Conservation (phyloP, 37 sponge, comb jelly and placozoan genomes). For the Aplysina aerophoba region DNA sequence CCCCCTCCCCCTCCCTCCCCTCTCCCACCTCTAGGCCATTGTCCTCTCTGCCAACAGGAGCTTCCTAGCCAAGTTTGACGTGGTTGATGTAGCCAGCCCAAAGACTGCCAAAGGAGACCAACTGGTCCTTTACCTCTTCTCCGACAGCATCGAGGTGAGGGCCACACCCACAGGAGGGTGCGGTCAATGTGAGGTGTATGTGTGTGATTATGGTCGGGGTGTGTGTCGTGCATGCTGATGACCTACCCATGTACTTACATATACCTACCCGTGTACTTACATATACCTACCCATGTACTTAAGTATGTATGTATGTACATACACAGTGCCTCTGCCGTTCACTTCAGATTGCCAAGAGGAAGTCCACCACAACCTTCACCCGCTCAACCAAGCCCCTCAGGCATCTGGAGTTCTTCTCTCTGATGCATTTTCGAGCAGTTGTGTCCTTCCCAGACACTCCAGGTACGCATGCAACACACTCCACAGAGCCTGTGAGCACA, state of each 20-base stretch:
- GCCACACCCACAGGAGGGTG: too few species aligned
- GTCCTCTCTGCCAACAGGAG: slow-evolving; percentile 71
- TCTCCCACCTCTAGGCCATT: slow-evolving; percentile 43
- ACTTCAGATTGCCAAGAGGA: slow-evolving; percentile 58
- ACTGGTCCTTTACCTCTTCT: slow-evolving; percentile 71
- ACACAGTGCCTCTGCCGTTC: neutral
- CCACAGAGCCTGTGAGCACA: neutral
- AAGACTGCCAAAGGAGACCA: slow-evolving; percentile 35
- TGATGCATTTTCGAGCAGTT: slow-evolving; percentile 52
- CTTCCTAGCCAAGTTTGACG: slow-evolving; percentile 65
- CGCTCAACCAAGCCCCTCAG: slow-evolving; percentile 43
- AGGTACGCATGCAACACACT: slow-evolving; percentile 36
- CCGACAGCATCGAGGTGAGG: slow-evolving; percentile 87
- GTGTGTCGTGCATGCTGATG: neutral
- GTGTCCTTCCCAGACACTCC: slow-evolving; percentile 61
- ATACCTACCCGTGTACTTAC: neutral
- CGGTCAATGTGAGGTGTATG: neutral
- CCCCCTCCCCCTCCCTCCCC: neutral
- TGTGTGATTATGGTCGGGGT: neutral
- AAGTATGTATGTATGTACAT: slow-evolving; percentile 2
- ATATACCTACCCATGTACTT: neutral
- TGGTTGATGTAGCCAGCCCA: slow-evolving; percentile 63
- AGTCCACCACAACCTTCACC: slow-evolving; percentile 16
- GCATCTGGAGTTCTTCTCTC: slow-evolving; percentile 70
- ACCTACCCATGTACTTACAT: neutral